phyloP scores from a whole-genome alignment of 2,888 invertebrate genomes.

The Metacarcinus magister region DNA sequence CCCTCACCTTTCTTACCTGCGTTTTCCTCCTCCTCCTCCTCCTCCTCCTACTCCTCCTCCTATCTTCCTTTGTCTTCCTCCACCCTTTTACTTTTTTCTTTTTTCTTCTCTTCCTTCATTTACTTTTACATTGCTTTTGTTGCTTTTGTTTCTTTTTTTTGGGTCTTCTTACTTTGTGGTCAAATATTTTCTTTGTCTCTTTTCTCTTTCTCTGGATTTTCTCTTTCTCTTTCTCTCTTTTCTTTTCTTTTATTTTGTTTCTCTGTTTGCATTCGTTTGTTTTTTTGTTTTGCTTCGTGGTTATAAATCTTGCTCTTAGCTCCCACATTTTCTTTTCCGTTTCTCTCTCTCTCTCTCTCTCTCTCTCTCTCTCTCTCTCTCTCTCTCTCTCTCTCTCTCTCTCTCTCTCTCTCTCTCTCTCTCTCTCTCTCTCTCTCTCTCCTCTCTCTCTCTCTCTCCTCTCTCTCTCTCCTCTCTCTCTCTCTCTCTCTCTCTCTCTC shows the following conservation, averaged over 20 bases:
- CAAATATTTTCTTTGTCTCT: no score
- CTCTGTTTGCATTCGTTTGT: no score
- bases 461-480: neutral
- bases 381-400: slow-evolving; percentile 2
- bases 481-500: slow-evolving; percentile 2
- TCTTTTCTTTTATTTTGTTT: neutral
- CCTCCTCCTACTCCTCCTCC: neutral
- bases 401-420: slow-evolving; percentile 2
- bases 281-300: no score
- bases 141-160: neutral
- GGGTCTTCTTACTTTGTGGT: no score
- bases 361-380: neutral
- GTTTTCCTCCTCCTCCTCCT: neutral
- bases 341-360: neutral
- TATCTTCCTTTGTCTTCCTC: neutral
- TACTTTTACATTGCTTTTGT: neutral
- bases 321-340: neutral
- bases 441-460: neutral
- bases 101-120: neutral
- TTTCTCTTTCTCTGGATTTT: neutral
- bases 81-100: neutral
- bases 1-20: neutral
- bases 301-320: no score
- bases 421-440: neutral
- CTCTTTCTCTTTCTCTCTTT: neutral